Base-by-base conservation (phyloP, 1,140 invertebrate genomes). In the Mylabris phalerata region DNA sequence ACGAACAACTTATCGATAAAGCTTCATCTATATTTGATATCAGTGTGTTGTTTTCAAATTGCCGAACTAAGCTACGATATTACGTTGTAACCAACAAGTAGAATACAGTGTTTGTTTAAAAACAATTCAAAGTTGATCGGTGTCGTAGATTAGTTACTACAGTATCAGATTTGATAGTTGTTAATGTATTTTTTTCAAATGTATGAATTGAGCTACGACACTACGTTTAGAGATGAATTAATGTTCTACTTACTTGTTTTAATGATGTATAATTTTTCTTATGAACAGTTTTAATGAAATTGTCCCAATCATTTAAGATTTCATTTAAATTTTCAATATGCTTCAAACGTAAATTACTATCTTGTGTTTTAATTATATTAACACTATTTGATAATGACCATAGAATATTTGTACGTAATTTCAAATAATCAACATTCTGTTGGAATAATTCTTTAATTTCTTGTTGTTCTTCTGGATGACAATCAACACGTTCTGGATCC, bases 401-500 rank as follows among this genome's bases (percentile, higher is more conserved):
- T 40, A 72, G 58, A 6, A 70, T 54, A 9, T 55, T 57, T 6
- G 62, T 59, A 26, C 68, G 47, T n/a, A 72, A 52, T 49, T 67
- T 67, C 7, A 71, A 57, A 57, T 70, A 69, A 24, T 55, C 45
- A n/a, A 67, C 27, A 49, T 72, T 63, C 51, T 71, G 71, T 26
- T 50, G 48, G 54, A 67, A 68, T 7, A 68, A 52, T 1, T 42
- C 40, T 58, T 62, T 59, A 7, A 67, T 59, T 44, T 68, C 64
- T 49, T 62, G 50, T 49, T 50, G 67, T 24, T 67, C 48, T 60
- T 71, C 70, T 0, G 66, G 50, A 0, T 62, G 46, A 9, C 49
- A 49, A n/a, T 63, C 41, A 6, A 66, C 61, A 13, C 71, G 56
- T 58, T 71, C 67, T 1, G 81, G 81, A 65, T 84, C 80, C 79